Conservation (phyloP, 2,888 invertebrate species). For the Cephus spinipes region DNA sequence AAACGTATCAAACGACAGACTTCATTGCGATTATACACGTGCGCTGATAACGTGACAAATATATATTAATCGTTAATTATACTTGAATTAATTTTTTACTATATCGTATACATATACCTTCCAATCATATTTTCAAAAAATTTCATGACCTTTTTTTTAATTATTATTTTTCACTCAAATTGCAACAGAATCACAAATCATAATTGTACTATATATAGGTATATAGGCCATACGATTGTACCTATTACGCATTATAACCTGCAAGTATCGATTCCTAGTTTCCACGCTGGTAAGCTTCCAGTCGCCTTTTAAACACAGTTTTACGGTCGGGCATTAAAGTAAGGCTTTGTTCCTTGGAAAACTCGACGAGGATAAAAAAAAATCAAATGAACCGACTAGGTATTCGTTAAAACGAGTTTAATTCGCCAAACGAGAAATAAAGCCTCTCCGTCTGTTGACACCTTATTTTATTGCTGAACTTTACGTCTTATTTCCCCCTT, state of each 20-base stretch:
- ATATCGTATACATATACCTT: too few species aligned
- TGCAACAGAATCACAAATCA: background rate
- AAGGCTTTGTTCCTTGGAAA: background rate
- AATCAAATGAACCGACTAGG: conserved; percentile 40
- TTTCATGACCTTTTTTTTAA: too few species aligned
- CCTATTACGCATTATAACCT: background rate
- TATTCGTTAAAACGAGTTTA: conserved; percentile 34
- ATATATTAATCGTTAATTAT: background rate
- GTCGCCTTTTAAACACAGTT: background rate
- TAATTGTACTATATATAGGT: background rate
- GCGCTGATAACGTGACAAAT: background rate
- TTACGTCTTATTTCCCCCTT: conserved; percentile 5
- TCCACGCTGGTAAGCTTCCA: background rate
- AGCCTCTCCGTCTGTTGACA: background rate
- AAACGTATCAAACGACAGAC: background rate
- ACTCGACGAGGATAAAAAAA: background rate
- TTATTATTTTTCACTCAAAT: background rate
- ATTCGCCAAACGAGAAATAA: conserved; percentile 19
- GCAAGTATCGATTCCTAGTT: background rate
- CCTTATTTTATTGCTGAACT: conserved; percentile 5
- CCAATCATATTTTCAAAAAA: too few species aligned
- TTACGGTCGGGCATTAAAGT: conserved; percentile 8
- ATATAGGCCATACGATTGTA: background rate
- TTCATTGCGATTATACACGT: background rate
- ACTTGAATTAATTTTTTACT: background rate